phyloP scores from a whole-genome alignment of 2,113 vertebrate genomes.

The Nannobrachium achirus region DNA sequence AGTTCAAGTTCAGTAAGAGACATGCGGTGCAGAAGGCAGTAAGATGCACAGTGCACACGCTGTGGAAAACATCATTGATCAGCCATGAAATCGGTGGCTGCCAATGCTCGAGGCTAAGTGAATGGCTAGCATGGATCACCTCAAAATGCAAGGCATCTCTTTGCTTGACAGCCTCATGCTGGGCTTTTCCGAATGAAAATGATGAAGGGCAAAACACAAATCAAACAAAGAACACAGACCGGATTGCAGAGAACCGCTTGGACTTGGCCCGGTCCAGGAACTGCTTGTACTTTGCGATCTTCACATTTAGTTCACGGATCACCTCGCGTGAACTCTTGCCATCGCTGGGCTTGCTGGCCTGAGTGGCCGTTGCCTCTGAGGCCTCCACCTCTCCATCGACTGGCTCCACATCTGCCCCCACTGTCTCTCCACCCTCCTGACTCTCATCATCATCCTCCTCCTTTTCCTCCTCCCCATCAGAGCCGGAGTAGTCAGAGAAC shows the following conservation, averaged over 20 bases:
- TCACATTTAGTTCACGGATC: conserved; percentile 88
- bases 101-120: conserved; percentile 12
- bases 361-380: neutral
- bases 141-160: conserved; percentile 34
- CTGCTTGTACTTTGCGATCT: conserved; percentile 93
- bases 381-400: conserved; percentile 21
- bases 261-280: conserved; percentile 94
- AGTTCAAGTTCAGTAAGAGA: conserved; percentile 32
- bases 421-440: conserved; percentile 6
- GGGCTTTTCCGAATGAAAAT: conserved; percentile 20
- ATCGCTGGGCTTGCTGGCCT: conserved; percentile 29
- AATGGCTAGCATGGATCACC: conserved; percentile 26
- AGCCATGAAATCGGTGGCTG: conserved; percentile 26
- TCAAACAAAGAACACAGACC: conserved; percentile 74
- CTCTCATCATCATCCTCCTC: conserved; percentile 55
- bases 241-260: conserved; percentile 93
- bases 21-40: conserved; percentile 28
- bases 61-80: conserved; percentile 26
- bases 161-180: conserved; percentile 30
- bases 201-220: conserved; percentile 1
- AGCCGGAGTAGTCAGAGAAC: conserved; percentile 74
- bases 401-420: neutral
- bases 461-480: conserved; percentile 76
- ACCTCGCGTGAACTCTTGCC: conserved; percentile 72
- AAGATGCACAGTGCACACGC: conserved; percentile 27